Evolutionary conservation across 2,888 invertebrate genomes (phyloP).

Genomic region (Drosophila mercatorum): DNA sequence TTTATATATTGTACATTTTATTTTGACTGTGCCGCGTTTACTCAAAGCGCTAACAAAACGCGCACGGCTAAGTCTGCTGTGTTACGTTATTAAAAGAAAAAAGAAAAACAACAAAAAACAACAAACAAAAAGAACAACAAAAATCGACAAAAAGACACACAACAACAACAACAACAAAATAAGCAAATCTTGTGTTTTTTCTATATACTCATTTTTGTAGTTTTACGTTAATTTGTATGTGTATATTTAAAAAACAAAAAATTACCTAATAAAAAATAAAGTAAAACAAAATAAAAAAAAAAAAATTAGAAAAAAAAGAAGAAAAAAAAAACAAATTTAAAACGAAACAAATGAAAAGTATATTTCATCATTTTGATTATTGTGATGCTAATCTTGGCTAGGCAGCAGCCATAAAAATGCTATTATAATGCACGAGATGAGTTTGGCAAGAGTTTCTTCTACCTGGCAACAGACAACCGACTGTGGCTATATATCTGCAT

Average conservation of each 20-base stretch:
- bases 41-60: constrained; percentile 35
- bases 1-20: constrained; percentile 48
- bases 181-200: constrained; percentile 48
- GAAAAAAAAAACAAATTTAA: constrained; percentile 38
- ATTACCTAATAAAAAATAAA: constrained; percentile 68
- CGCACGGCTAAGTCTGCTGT: constrained; percentile 82
- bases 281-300: constrained; percentile 47
- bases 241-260: constrained; percentile 77
- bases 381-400: constrained; percentile 46
- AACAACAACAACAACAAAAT: constrained; percentile 24
- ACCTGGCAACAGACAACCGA: constrained; percentile 33
- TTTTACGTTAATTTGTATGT: constrained; percentile 80
- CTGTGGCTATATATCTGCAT: neutral
- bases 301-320: constrained; percentile 25
- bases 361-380: constrained; percentile 50
- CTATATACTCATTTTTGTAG: constrained; percentile 76
- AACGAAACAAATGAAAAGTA: constrained; percentile 45
- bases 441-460: constrained; percentile 47
- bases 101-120: constrained; percentile 27
- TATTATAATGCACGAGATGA: constrained; percentile 49
- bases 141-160: constrained; percentile 29
- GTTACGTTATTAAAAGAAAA: constrained; percentile 82
- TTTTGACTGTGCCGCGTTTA: constrained; percentile 61
- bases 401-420: constrained; percentile 49
- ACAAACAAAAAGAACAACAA: constrained; percentile 22